phyloP scores from a whole-genome alignment of 2,113 vertebrate species.

The Actenoides hombroni region DNA sequence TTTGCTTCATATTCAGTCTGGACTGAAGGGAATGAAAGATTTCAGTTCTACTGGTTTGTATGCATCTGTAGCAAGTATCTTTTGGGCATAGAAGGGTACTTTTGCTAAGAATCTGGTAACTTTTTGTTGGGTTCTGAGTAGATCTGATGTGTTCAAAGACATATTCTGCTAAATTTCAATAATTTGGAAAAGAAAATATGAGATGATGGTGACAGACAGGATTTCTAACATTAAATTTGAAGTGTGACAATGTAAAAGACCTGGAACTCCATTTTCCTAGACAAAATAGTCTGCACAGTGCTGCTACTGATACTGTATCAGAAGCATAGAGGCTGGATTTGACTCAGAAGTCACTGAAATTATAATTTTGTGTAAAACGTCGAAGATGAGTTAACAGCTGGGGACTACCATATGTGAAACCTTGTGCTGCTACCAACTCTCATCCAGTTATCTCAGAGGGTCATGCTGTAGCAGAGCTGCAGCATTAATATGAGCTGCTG shows the following conservation, averaged over 20 bases:
- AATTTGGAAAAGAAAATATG: not conserved
- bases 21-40: not conserved
- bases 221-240: not conserved
- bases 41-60: not conserved
- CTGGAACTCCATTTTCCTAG: not conserved
- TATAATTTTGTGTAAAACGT: not conserved
- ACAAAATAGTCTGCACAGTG: not conserved
- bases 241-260: not conserved
- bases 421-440: not conserved
- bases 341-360: not conserved
- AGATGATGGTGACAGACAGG: not conserved
- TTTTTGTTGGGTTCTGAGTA: not conserved
- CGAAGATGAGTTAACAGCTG: not conserved
- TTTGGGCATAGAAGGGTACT: not conserved
- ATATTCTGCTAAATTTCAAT: not conserved
- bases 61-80: not conserved
- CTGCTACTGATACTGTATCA: not conserved
- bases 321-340: not conserved
- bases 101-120: not conserved
- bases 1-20: not conserved
- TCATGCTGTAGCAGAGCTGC: not conserved
- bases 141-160: not conserved
- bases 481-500: not conserved
- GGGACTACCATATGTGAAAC: not conserved
- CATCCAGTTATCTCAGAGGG: not conserved